Evolutionary conservation across 2,888 invertebrate species (phyloP).

Genomic region (Sicus ferrugineus): DNA sequence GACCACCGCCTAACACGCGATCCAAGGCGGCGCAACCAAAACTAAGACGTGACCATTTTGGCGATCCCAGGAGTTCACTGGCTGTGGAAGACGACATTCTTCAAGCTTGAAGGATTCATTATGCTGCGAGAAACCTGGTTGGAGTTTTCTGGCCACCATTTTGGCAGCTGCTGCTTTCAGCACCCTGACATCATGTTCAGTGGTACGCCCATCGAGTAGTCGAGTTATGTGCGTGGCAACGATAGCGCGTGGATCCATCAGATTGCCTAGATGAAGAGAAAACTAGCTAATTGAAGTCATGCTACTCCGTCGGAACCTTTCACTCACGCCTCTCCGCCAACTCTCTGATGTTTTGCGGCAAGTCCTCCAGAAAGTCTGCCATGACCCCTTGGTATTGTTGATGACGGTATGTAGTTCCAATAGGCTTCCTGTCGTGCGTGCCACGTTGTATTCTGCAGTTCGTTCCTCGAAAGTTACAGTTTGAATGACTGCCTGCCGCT

Average conservation of each 20-base stretch:
- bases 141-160: constrained; percentile 48
- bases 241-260: constrained; percentile 41
- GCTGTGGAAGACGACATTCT: neutral
- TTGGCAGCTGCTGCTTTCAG: constrained; percentile 61
- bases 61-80: constrained; percentile 45
- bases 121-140: constrained; percentile 35
- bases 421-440: neutral
- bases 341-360: constrained; percentile 49
- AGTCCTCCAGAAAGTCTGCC: constrained; percentile 53
- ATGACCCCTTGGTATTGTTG: constrained; percentile 36
- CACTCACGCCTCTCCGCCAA: constrained; percentile 52
- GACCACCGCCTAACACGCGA: constrained; percentile 70
- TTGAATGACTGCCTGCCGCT: neutral
- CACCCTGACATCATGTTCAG: constrained; percentile 55
- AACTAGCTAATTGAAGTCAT: neutral
- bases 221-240: constrained; percentile 45
- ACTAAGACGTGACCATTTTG: constrained; percentile 56
- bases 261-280: constrained; percentile 47
- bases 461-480: constrained; percentile 18
- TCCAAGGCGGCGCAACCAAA: constrained; percentile 71
- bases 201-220: constrained; percentile 51
- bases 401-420: neutral
- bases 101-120: neutral
- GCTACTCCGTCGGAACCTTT: neutral
- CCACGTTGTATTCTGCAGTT: neutral